Evolutionary conservation across 2,113 vertebrate genomes (phyloP), one percentile per base, ranked within the genome.

Genomic region (Dascyllus trimaculatus): DNA sequence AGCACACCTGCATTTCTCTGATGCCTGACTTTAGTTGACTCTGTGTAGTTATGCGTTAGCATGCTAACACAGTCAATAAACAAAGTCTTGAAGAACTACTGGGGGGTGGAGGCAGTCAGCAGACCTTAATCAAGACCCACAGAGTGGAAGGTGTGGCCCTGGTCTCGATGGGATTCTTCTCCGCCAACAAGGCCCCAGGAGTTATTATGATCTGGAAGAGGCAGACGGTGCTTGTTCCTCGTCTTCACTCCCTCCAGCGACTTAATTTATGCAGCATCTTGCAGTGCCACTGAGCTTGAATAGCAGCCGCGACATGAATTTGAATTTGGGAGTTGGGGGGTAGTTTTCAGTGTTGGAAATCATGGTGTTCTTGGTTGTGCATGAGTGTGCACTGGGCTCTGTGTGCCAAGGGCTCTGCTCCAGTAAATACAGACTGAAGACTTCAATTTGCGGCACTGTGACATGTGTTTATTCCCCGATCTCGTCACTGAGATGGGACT

Each of bases 251-350:
- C 77, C 75, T 83, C 81, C 78, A 80, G 79, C 45, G 18, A 72
- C 81, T 91, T 94, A 90, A 94, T 93, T 92, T 92, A 94, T 94
- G 89, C 91, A 84, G 83, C 85, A 92, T 86, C 86, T 91, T 92
- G 90, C 90, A 73, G 88, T 81, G 86, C 84, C 46, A 51, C 86
- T 75, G 71, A 90, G 88, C 78, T 77, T 79, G 83, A 91, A 88
- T 71, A 86, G 79, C 56, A 64, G 84, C 82, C 75, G 56, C 46
- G 86, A 85, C 83, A 76, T 38, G 90, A 89, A 91, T 91, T 82
- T 82, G 60, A 93, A 90, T 89, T 88, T 62, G 15, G 58, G 72
- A 62, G 72, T 74, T 81, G 79, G 66, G 70, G 79, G 49, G 13
- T 45, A 52, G 60, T 83, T 78, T 85, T 51, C 45, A 66, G 51